Percentiles rank a stretch among this genome's conserved stretches.
These are phyloP conservation scores for Picus viridis DNA, from an alignment of 2,797 vertebrate species.

Conservation along the genomic window DNA sequence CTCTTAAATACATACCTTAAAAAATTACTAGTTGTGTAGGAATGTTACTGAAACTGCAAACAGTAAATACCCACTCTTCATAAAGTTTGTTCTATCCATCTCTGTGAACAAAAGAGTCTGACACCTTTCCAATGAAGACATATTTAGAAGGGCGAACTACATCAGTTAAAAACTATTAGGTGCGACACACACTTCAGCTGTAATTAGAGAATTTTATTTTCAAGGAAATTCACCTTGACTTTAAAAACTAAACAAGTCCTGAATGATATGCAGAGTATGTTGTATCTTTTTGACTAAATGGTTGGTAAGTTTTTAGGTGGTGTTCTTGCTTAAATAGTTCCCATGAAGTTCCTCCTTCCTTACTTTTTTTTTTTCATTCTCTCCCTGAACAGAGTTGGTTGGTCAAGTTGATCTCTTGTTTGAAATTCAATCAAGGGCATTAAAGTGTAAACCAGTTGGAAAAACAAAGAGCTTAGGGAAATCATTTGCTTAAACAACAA, in stretches of 20 bases:
- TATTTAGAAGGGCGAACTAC: neutral
- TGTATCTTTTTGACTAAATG: slow-evolving; percentile 74
- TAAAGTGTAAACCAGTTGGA: slow-evolving; percentile 99
- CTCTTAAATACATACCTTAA: neutral
- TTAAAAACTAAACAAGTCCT: slow-evolving; percentile 61
- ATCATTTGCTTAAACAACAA: slow-evolving; percentile 98
- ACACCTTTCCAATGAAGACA: neutral
- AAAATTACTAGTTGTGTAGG: neutral
- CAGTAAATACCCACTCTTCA: neutral
- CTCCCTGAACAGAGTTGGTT: slow-evolving; percentile 78
- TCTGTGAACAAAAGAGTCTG: neutral
- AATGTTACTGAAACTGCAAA: neutral
- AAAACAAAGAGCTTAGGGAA: slow-evolving; percentile 99
- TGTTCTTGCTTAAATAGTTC: slow-evolving; percentile 35
- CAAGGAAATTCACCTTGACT: slow-evolving; percentile 67
- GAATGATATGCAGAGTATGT: slow-evolving; percentile 78
- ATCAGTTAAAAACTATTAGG: neutral
- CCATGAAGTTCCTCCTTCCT: slow-evolving; percentile 37
- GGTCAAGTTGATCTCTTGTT: slow-evolving; percentile 91
- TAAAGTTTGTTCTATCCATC: neutral
- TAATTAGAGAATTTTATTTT: slow-evolving; percentile 32
- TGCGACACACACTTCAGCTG: neutral
- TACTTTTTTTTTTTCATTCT: slow-evolving; percentile 26
- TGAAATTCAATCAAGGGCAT: slow-evolving; percentile 97
- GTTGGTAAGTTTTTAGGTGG: slow-evolving; percentile 34